Percentiles rank a stretch among this genome's conserved stretches.
Conservation (phyloP, 2,888 invertebrate genomes). For the Empis stercorea region DNA sequence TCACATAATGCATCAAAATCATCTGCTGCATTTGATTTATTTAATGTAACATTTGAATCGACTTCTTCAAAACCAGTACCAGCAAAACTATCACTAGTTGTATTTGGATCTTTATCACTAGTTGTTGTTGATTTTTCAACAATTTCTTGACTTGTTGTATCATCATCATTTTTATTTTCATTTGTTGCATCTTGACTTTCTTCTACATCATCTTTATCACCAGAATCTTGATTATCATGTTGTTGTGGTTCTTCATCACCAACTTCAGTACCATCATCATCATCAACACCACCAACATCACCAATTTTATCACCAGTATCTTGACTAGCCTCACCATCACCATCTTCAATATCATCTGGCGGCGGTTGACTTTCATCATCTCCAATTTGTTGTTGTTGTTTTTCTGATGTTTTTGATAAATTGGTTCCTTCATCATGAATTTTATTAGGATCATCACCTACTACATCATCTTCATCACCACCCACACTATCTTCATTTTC, state of each 20-base stretch:
- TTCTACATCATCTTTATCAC: constrained; percentile 19
- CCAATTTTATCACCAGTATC: constrained; percentile 9
- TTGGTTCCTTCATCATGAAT: no score
- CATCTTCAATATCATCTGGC: constrained; percentile 11
- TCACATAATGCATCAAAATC: constrained; percentile 25
- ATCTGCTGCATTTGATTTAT: constrained; percentile 19
- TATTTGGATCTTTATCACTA: constrained; percentile 9
- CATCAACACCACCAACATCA: constrained; percentile 17
- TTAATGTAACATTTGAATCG: constrained; percentile 18
- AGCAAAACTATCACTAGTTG: constrained; percentile 8
- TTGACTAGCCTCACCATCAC: constrained; percentile 14
- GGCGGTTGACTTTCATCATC: constrained; percentile 26
- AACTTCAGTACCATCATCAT: constrained; percentile 8
- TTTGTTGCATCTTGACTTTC: constrained; percentile 28
- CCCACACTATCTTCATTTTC: not conserved
- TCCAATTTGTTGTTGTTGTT: constrained; percentile 17
- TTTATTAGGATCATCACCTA: not conserved
- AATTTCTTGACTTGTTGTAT: constrained; percentile 7
- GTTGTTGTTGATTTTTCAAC: constrained; percentile 6
- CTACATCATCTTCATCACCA: constrained; percentile 4
- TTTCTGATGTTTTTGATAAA: no score
- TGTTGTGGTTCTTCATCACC: constrained; percentile 9
- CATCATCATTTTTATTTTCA: constrained; percentile 23
- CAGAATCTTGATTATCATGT: constrained; percentile 12
- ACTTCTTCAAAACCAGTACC: constrained; percentile 20